Base-by-base conservation (phyloP, 2,888 invertebrate genomes). In the Drosophila yooni region DNA sequence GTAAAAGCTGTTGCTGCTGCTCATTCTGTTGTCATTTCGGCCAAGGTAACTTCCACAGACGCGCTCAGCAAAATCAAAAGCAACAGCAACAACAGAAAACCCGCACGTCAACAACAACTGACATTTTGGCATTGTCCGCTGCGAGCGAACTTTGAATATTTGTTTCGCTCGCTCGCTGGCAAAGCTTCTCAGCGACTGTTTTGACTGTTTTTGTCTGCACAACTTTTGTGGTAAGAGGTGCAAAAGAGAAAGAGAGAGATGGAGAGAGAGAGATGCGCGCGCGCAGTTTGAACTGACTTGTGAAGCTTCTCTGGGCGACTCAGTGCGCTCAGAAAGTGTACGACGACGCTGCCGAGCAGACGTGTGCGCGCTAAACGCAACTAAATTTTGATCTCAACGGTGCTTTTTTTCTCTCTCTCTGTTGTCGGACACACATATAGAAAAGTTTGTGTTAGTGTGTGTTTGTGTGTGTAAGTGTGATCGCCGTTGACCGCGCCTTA, bases 401-500 rank as follows among this genome's bases (percentile, higher is more conserved):
- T 88, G 87, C 88, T 90, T 87, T 80, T 82, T 43, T 21, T 43
- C n/a, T 21, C 21, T 46, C 70, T 52, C 64, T 62, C 68, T 56
- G 70, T 67, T 70, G 62, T 83, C 82, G 57, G 56, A 67, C 52
- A 68, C 46, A 60, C 65, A 61, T 51, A 60, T 40, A n/a, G 51
- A 54, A 40, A 52, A 51, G 60, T 69, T 34, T 10, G 46, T n/a
- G 18, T 51, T 51, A 31, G 25, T 46, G 43, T 63, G 69, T 67
- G 72, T 38, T 34, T 61, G 58, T 64, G 40, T 62, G 62, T 70
- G 68, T 81, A 58, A 73, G 74, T 82, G 66, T 69, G 84, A 84
- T 84, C 87, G 74, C 69, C 46, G 53, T 58, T 88, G 91, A 88
- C 87, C 87, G 87, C 87, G 91, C 87, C 87, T 88, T 89, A 90